Evolutionary conservation across 2,797 vertebrate genomes (phyloP), one percentile per base, ranked within the genome.

Genomic region (Scolopax rusticola): DNA sequence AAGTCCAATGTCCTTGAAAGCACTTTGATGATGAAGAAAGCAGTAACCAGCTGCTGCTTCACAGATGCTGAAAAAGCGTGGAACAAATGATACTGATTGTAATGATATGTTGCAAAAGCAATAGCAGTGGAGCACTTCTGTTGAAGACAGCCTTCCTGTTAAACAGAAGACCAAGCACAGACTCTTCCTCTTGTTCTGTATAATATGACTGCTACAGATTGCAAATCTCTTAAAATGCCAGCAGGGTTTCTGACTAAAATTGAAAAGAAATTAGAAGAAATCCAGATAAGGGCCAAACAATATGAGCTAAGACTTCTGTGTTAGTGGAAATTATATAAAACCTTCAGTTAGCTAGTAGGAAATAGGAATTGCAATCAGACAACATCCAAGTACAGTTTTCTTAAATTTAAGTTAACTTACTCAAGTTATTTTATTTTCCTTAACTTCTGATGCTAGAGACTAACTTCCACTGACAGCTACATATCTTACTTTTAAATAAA

Each of bases 41-140:
- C 92, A 93, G 64, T 91, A 97, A 94, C 97, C 98, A 98, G 98
- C 98, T 98, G 98, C 97, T 96, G 97, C 96, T 95, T 94, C 95
- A 97, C 97, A 98, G 96, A 98, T 98, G 98, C 97, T 97, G 91
- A 97, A 95, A 97, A 97, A 69, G 80, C 93, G 30, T 67, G 90
- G 91, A 98, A 98, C 98, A 98, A 98, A 97, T 47, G 94, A 68
- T 91, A 70, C 97, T 98, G 98, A 98, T 98, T 98, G 97, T 98
- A 98, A 98, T 98, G 97, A 98, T 97, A 98, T 56, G 96, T 96
- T 98, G 91, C 97, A 94, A 79, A 84, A 89, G 76, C 91, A 60
- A 93, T 70, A 93, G 90, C 96, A 91, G 97, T 95, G 77, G 95
- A 98, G 91, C 87, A 96, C 87, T 94, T 97, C 86, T 80, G 96